phyloP scores from a whole-genome alignment of 2,888 invertebrate species.

The Anoncus sp. region DNA sequence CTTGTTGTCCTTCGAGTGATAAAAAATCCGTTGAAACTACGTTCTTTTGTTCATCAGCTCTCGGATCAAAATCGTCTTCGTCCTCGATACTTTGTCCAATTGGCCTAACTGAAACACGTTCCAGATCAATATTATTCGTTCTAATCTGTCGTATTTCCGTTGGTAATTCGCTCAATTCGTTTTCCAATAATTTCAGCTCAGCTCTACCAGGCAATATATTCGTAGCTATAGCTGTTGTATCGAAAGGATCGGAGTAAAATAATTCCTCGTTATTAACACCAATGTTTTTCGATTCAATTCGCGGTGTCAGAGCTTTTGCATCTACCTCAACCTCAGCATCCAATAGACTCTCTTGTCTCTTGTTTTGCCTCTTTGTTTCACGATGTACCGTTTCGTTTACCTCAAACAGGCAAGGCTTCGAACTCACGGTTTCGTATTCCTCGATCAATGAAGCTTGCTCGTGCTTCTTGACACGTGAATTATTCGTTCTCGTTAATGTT shows the following conservation, averaged over 20 bases:
- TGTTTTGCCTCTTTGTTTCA: conserved; percentile 30
- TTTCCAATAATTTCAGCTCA: conserved; percentile 91
- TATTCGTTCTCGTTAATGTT: conserved; percentile 63
- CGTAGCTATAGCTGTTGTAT: conserved; percentile 93
- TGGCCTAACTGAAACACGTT: conserved; percentile 54
- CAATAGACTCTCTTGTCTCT: conserved; percentile 82
- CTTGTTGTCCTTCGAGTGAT: conserved; percentile 84
- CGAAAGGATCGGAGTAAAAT: conserved; percentile 91
- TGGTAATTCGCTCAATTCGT: conserved; percentile 87
- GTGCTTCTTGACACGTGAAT: conserved; percentile 60
- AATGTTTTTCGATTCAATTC: conserved; percentile 83
- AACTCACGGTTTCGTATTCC: conserved; percentile 59
- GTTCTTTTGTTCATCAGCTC: conserved; percentile 79
- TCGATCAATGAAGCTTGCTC: conserved; percentile 64
- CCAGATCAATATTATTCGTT: conserved; percentile 70
- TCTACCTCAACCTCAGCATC: conserved; percentile 86
- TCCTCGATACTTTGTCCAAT: conserved; percentile 65
- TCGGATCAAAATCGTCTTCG: conserved; percentile 84
- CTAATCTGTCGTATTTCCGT: conserved; percentile 79
- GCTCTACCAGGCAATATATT: conserved; percentile 91
- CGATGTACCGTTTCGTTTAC: conserved; percentile 55
- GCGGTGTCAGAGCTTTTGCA: conserved; percentile 89
- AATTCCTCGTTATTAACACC: conserved; percentile 82
- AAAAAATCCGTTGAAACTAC: conserved; percentile 81
- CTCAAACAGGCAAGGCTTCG: conserved; percentile 33